Base-by-base conservation (phyloP, 2,797 vertebrate species). In the Hemibagrus guttatus region DNA sequence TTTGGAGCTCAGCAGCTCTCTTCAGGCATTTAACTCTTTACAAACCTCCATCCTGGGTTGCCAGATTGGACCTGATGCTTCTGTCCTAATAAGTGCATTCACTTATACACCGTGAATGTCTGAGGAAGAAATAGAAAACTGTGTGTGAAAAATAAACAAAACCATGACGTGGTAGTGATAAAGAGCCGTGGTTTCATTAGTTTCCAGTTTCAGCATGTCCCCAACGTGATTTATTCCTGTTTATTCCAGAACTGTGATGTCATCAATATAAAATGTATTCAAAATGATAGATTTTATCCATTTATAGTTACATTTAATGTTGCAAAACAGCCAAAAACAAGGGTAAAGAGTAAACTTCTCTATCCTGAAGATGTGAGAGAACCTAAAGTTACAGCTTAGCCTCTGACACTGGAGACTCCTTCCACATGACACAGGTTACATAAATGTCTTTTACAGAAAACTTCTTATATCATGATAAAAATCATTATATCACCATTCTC, bases 11-110 rank as follows among this genome's bases (percentile, higher is more conserved):
- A 79, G 86, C 42, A 28, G 80, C 78, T 63, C 86, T 52, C 52
- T 84, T 90, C 87, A 86, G 83, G 26, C 31, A 6, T 71, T 90
- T 90, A 89, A 90, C 89, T 83, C 89, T 8, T 89, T 86, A 39
- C 59, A 23, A 56, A 31, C 84, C 82, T n/a, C 49, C 26, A 64
- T 72, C 63, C 35, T 3, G 26, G 83, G 61, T 49, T 63, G 71
- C 83, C 82, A 88, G 68, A 84, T 84, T 84, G 68, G 52, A 28
- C 80, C n/a, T 52, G 26, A 52, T 54, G 69, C 69, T 72, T 74
- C 52, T 39, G 59, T 71, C 8, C 49, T 39, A 23, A 31, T 6
- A 14, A 16, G 11, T 54, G 12, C 64, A 35, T 83, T 35, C n/a
- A 69, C 26, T 35, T 21, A 46, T 26, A 26, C 71, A 49, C 23